These are phyloP conservation scores for Ostrea denselamellosa DNA, from an alignment of 1,140 invertebrate genomes.

Conservation along the genomic window DNA sequence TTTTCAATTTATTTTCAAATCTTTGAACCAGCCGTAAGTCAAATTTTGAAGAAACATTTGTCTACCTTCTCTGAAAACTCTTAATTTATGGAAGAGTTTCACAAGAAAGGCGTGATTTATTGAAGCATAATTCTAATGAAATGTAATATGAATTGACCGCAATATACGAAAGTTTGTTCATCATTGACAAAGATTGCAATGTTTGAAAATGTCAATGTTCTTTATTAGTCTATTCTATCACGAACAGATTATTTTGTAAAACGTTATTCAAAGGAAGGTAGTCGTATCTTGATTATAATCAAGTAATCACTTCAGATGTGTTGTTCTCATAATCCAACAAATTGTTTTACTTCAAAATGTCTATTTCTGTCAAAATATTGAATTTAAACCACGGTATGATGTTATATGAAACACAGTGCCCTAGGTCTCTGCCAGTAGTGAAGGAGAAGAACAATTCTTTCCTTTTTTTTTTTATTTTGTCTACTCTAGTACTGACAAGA, in stretches of 20 bases:
- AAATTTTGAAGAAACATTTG: background rate
- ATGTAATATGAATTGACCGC: background rate
- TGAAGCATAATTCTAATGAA: background rate
- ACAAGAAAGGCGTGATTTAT: background rate
- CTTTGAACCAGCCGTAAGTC: background rate
- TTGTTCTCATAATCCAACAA: background rate
- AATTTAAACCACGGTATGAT: background rate
- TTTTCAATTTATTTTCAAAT: constrained; percentile 19
- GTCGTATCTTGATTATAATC: background rate
- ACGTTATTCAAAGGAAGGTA: no score
- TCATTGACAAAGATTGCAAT: constrained; percentile 22
- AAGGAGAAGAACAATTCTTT: background rate
- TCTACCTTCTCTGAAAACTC: constrained; percentile 14
- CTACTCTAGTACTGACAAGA: background rate
- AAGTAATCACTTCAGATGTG: background rate
- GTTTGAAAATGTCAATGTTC: constrained; percentile 9
- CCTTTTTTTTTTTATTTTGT: background rate
- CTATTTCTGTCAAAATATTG: background rate
- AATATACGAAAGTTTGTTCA: constrained; percentile 14
- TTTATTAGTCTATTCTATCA: background rate
- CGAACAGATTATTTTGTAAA: background rate
- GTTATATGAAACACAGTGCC: background rate
- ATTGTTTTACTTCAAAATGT: background rate
- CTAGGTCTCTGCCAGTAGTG: background rate
- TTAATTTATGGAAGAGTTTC: background rate